Percentiles rank a stretch among this genome's conserved stretches.
Evolutionary conservation across 2,888 invertebrate species (phyloP).

Genomic region (Cheilosia variabilis): DNA sequence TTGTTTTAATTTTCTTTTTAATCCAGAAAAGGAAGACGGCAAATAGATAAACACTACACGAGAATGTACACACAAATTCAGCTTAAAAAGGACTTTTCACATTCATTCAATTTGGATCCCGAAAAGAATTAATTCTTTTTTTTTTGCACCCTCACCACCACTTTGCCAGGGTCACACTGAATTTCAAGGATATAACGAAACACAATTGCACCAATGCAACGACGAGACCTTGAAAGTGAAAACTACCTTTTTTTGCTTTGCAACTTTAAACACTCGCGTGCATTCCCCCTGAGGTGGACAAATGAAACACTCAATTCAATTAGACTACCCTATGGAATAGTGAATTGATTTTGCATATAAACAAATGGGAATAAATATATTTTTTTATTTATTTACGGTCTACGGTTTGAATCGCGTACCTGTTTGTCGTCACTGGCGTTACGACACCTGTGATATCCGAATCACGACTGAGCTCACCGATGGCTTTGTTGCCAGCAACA

Average conservation of each 20-base stretch:
- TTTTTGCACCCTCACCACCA: conserved; percentile 38
- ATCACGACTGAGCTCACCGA: conserved; percentile 81
- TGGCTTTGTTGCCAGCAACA: conserved; percentile 79
- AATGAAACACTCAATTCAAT: conserved; percentile 2
- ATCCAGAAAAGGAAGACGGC: conserved; percentile 28
- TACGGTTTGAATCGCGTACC: conserved; percentile 79
- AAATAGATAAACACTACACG: conserved; percentile 9
- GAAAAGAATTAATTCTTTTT: conserved; percentile 28
- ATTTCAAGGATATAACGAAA: conserved; percentile 65
- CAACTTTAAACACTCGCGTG: not conserved
- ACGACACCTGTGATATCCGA: conserved; percentile 82
- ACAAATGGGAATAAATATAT: conserved; percentile 2
- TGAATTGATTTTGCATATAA: not conserved
- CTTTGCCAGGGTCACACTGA: conserved; percentile 67
- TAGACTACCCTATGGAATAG: not conserved
- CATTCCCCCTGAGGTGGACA: not conserved
- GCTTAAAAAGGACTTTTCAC: conserved; percentile 25
- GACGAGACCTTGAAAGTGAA: conserved; percentile 65
- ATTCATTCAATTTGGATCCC: conserved; percentile 44
- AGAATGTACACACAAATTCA: not conserved
- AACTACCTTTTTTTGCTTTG: conserved; percentile 2
- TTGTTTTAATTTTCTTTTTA: conserved; percentile 24
- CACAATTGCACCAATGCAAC: conserved; percentile 47
- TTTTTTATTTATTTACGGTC: conserved; percentile 10
- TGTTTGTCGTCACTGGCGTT: conserved; percentile 79